phyloP scores from a whole-genome alignment of 2,888 invertebrate species.

The Hermaeophaga mercurialis region DNA sequence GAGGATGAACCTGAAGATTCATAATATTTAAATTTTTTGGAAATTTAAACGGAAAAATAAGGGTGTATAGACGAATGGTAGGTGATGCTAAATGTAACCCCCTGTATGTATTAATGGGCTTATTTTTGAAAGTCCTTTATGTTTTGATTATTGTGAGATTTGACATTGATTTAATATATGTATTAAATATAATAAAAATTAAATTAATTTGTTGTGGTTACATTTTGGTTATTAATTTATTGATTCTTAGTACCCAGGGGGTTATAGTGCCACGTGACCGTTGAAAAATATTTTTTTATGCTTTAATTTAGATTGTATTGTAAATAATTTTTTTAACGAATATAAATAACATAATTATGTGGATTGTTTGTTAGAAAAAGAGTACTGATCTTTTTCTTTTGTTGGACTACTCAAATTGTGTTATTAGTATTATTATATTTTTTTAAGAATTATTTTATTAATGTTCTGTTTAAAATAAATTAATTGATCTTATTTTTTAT shows the following conservation, averaged over 20 bases:
- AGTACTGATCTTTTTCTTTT: not conserved
- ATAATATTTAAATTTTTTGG: conserved; percentile 4
- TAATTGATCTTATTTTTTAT: not conserved
- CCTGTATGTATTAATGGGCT: not conserved
- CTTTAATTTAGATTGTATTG: conserved; percentile 2
- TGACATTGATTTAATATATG: too few species aligned
- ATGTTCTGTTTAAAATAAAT: not conserved
- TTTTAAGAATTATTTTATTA: conserved; percentile 7
- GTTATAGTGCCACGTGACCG: not conserved
- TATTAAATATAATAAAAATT: too few species aligned
- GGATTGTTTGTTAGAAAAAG: conserved; percentile 8
- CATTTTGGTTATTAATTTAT: too few species aligned
- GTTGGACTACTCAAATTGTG: conserved; percentile 1
- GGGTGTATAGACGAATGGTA: not conserved
- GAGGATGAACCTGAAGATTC: conserved; percentile 36
- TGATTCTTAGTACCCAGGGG: not conserved
- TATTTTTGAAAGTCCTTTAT: too few species aligned
- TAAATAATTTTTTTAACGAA: conserved; percentile 9
- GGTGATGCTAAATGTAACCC: not conserved
- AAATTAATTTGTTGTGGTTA: too few species aligned
- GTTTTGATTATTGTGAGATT: too few species aligned
- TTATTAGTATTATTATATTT: conserved; percentile 9
- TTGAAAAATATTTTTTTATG: not conserved
- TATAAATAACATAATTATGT: conserved; percentile 8
- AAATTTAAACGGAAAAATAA: not conserved